phyloP scores from a whole-genome alignment of 1,140 invertebrate species.

The Bombus difficillimus region DNA sequence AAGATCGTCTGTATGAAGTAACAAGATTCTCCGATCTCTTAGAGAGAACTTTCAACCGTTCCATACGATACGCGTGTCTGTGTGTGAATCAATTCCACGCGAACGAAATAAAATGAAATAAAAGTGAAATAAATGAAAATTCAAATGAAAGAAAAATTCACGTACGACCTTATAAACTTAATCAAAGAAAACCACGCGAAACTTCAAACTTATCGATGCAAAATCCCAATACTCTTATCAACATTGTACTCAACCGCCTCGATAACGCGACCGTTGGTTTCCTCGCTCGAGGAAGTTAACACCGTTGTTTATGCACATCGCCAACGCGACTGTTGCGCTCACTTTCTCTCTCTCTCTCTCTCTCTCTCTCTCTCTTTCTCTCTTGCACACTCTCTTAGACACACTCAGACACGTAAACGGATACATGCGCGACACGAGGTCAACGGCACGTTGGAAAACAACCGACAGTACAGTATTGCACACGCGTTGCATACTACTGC shows the following conservation, averaged over 20 bases:
- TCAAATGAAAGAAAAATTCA: not conserved
- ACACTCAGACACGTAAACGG: constrained; percentile 14
- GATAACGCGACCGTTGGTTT: constrained; percentile 24
- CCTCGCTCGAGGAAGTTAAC: constrained; percentile 54
- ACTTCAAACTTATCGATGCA: not conserved
- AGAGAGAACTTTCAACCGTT: too few relatives aligned
- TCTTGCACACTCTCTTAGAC: not conserved
- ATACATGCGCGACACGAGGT: constrained; percentile 60
- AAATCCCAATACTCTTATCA: constrained; percentile 2
- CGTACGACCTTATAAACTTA: not conserved
- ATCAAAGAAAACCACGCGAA: not conserved
- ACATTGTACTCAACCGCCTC: not conserved
- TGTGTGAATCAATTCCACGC: too few relatives aligned
- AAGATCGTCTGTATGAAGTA: too few relatives aligned
- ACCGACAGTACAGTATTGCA: constrained; percentile 53
- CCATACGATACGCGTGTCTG: too few relatives aligned
- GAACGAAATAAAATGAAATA: too few relatives aligned
- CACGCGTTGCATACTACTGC: constrained; percentile 36
- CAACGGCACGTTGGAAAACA: constrained; percentile 71
- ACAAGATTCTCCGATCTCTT: too few relatives aligned
- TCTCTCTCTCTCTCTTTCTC: too few relatives aligned
- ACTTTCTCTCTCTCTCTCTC: not conserved
- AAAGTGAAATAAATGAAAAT: too few relatives aligned
- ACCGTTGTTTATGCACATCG: constrained; percentile 42
- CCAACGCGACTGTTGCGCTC: not conserved